phyloP scores from a whole-genome alignment of 2,797 vertebrate genomes.

The Etheostoma perlongum region DNA sequence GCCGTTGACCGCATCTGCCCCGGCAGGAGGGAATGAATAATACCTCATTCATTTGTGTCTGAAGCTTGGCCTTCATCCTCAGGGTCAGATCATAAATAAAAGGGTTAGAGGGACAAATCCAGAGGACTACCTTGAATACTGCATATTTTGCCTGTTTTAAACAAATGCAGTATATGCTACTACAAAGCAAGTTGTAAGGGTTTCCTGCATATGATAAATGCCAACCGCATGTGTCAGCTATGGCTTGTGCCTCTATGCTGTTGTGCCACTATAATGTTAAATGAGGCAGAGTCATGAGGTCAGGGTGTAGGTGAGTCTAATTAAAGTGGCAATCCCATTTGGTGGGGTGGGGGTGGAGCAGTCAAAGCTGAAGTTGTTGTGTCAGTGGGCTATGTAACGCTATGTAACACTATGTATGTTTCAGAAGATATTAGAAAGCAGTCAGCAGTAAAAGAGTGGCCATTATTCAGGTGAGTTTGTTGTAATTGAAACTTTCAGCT shows the following conservation, averaged over 20 bases:
- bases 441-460: not conserved
- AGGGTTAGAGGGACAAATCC: slow-evolving; percentile 50
- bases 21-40: slow-evolving; percentile 86
- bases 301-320: slow-evolving; percentile 71
- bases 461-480: not conserved
- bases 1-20: slow-evolving; percentile 87
- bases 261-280: slow-evolving; percentile 58
- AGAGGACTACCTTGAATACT: slow-evolving; percentile 34
- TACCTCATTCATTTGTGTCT: slow-evolving; percentile 79
- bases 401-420: slow-evolving; percentile 9
- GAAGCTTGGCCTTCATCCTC: slow-evolving; percentile 71
- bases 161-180: slow-evolving; percentile 15
- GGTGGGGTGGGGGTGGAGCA: slow-evolving; percentile 24
- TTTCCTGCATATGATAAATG: slow-evolving; percentile 43
- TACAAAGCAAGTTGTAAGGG: slow-evolving; percentile 7
- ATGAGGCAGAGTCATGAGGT: slow-evolving; percentile 67
- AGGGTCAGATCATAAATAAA: slow-evolving; percentile 73
- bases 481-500: not conserved
- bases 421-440: slow-evolving; percentile 15
- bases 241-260: slow-evolving; percentile 5
- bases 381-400: slow-evolving; percentile 2
- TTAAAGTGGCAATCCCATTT: slow-evolving; percentile 64
- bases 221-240: not conserved
- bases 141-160: slow-evolving; percentile 51
- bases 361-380: slow-evolving; percentile 44